phyloP scores from a whole-genome alignment of 2,113 vertebrate genomes.

The Neogale vison region DNA sequence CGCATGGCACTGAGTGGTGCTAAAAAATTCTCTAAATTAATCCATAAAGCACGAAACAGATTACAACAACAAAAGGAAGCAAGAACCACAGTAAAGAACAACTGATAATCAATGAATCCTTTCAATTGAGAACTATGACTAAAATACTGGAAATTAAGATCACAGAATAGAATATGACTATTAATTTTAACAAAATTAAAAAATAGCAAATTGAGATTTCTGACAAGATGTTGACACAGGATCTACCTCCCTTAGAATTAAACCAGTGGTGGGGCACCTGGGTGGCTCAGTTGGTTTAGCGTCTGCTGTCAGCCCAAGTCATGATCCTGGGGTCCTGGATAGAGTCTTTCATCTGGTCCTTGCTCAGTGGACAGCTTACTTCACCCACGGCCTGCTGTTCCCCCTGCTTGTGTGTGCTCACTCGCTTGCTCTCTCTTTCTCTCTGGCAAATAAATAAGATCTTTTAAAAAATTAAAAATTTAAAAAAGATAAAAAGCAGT shows the following conservation, averaged over 20 bases:
- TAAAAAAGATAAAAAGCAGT: neutral
- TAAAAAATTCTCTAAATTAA: neutral
- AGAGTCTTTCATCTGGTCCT: neutral
- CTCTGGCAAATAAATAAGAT: neutral
- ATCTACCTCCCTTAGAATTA: neutral
- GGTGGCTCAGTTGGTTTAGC: neutral
- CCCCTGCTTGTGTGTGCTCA: neutral
- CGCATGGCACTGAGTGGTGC: neutral
- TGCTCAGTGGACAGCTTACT: neutral
- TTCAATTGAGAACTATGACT: neutral
- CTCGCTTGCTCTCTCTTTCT: neutral
- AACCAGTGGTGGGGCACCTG: neutral
- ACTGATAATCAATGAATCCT: neutral
- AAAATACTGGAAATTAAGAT: neutral
- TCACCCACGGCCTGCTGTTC: neutral
- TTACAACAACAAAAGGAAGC: neutral
- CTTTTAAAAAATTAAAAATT: neutral
- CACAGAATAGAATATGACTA: neutral
- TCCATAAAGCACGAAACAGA: neutral
- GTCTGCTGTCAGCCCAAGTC: neutral
- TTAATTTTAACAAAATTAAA: neutral
- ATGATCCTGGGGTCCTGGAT: neutral
- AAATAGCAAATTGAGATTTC: neutral
- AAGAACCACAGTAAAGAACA: neutral
- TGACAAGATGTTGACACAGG: neutral